Conservation (phyloP, 2,797 vertebrate genomes). For the Tapirus indicus region DNA sequence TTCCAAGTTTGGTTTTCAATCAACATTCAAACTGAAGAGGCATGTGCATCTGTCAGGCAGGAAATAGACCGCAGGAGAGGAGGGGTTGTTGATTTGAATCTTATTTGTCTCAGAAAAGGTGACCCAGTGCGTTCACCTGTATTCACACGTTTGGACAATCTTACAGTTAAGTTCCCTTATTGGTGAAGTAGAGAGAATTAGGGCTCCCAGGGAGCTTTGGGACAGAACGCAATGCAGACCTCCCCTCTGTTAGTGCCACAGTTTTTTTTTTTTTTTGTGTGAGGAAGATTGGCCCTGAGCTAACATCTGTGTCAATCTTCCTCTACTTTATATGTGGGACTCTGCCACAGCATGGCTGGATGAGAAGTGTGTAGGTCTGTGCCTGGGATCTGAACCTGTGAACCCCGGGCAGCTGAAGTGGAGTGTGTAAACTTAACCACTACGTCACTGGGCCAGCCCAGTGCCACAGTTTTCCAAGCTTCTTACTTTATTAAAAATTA, state of each 20-base stretch:
- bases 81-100: neutral
- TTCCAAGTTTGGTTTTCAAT: conserved; percentile 38
- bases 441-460: too few species aligned
- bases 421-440: too few species aligned
- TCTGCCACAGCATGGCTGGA: too few species aligned
- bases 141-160: neutral
- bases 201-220: neutral
- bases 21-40: neutral
- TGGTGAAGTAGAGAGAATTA: neutral
- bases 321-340: too few species aligned
- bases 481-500: conserved; percentile 2
- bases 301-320: too few species aligned
- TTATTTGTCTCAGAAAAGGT: neutral
- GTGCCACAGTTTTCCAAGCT: neutral
- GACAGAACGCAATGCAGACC: neutral
- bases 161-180: neutral
- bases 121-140: neutral
- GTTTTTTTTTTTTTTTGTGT: neutral
- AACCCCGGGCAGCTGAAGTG: too few species aligned
- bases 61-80: neutral
- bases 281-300: too few species aligned
- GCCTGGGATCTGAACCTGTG: too few species aligned
- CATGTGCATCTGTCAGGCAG: neutral
- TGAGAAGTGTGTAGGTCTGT: too few species aligned
- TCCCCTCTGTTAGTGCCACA: neutral